Evolutionary conservation across 2,888 invertebrate species (phyloP), one percentile per base, ranked within the genome.

Genomic region (Limnephilus auricula): DNA sequence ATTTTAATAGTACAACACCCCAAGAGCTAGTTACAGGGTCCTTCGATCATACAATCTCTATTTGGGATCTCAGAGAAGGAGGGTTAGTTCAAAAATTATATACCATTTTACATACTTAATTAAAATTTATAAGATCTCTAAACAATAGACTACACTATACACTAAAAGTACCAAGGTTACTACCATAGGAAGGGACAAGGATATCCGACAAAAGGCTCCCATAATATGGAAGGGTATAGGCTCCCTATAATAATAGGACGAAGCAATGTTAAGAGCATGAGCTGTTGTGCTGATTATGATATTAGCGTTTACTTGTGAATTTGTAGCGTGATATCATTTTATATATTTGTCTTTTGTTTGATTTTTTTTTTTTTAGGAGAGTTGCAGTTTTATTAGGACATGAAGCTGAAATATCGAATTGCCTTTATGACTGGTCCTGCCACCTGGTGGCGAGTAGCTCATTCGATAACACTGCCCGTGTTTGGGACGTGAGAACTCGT

Each of bases 1-100:
- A 97, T 93, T 98, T 98, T 94, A 97, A 97, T 94, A 96, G 96
- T 92, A 96, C 96, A 93, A 96, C 97, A 93, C 98, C 98, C 0
- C 96, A 96, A 93, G 95, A 97, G 88, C 94, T 98, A 92, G 96
- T 98, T 93, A 98, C 98, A 0, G 98, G 98, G 10, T 98, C 98
- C 3, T 98, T 98, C 94, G 98, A 98, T 94, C 97, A 97, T 92
- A 97, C 97, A 13, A 97, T 98, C 84, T 96, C 96, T 32, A 94
- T 98, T 93, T 98, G 98, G 98, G 98, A 98, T 94, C 96, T 97
- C 5, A 96, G 97, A 92, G 95, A 95, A 31, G 96, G 96, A 90
- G 96, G 96, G 97, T 97, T 94, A 94, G 94, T 93, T 79, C 5
- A 25, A 9, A 40, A 40, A n/a, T n/a, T 65, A 45, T 13, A 45